A percentile compares a stretch with the other conserved stretches of the same genome.
phyloP scores from a whole-genome alignment of 1,140 invertebrate genomes.

The Ectropis grisescens region DNA sequence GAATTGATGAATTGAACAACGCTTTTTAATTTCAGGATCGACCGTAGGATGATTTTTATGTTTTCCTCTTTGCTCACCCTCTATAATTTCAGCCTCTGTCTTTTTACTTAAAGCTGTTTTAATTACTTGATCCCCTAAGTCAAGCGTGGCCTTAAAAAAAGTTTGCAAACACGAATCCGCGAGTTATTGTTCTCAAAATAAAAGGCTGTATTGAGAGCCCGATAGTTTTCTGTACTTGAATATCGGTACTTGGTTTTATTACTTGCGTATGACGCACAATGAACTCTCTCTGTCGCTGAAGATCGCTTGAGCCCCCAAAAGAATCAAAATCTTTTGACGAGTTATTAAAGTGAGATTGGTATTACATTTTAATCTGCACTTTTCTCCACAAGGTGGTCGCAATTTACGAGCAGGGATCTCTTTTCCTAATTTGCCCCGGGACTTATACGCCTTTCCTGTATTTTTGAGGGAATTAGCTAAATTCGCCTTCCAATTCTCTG shows the following conservation, averaged over 20 bases:
- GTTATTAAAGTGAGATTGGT: conserved; percentile 3
- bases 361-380: conserved; percentile 18
- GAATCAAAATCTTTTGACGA: conserved; percentile 17
- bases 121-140: conserved; percentile 10
- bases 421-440: conserved; percentile 15
- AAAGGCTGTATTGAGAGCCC: conserved; percentile 17
- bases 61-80: conserved; percentile 9
- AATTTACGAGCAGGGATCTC: conserved; percentile 11
- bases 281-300: conserved; percentile 21
- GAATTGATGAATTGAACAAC: conserved; percentile 25
- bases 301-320: conserved; percentile 13
- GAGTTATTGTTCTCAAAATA: conserved; percentile 8
- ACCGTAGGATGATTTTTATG: conserved; percentile 9
- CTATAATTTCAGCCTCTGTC: conserved; percentile 12
- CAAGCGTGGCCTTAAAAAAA: conserved; percentile 22
- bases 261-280: conserved; percentile 14
- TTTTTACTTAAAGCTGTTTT: conserved; percentile 12
- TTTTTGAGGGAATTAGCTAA: conserved; percentile 14
- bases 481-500: conserved; percentile 10
- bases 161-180: conserved; percentile 6
- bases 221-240: conserved; percentile 14
- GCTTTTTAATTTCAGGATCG: conserved; percentile 7
- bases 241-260: conserved; percentile 22
- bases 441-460: conserved; percentile 13
- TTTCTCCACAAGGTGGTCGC: conserved; percentile 14